A percentile compares a stretch with the other conserved stretches of the same genome.
Evolutionary conservation across 2,113 vertebrate genomes (phyloP).

Genomic region (Sylvietta virens): DNA sequence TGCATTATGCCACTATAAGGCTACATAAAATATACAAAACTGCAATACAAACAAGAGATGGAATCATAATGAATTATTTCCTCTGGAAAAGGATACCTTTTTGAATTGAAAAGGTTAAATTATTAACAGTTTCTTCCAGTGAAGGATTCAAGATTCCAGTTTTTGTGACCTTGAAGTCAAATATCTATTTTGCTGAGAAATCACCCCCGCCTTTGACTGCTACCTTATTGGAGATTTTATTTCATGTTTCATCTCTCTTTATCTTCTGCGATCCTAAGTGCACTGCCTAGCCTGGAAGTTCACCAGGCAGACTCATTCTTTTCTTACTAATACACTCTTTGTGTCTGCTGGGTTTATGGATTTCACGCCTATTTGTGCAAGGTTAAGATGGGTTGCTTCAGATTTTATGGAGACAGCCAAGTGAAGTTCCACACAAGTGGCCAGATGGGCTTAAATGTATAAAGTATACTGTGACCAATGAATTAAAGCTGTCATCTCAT

Average conservation of each 20-base stretch:
- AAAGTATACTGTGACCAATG: constrained; percentile 78
- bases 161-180: background rate
- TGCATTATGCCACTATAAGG: background rate
- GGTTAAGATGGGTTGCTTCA: constrained; percentile 62
- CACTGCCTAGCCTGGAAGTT: constrained; percentile 43
- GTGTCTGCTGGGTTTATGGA: constrained; percentile 66
- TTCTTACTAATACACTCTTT: constrained; percentile 46
- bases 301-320: constrained; percentile 47
- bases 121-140: background rate
- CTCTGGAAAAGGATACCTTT: background rate
- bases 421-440: constrained; percentile 25
- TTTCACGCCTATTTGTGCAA: constrained; percentile 69
- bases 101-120: background rate
- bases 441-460: constrained; percentile 64
- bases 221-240: constrained; percentile 55
- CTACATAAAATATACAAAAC: background rate
- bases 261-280: constrained; percentile 42
- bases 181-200: background rate
- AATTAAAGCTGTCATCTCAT: constrained; percentile 68
- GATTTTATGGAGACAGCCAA: constrained; percentile 62
- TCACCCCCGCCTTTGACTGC: background rate
- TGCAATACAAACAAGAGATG: background rate
- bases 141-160: background rate
- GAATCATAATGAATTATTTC: background rate
- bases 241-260: constrained; percentile 48